Percentiles rank a stretch among this genome's conserved stretches.
Evolutionary conservation across 2,797 vertebrate genomes (phyloP).

Genomic region (Scomberomorus guttatus): DNA sequence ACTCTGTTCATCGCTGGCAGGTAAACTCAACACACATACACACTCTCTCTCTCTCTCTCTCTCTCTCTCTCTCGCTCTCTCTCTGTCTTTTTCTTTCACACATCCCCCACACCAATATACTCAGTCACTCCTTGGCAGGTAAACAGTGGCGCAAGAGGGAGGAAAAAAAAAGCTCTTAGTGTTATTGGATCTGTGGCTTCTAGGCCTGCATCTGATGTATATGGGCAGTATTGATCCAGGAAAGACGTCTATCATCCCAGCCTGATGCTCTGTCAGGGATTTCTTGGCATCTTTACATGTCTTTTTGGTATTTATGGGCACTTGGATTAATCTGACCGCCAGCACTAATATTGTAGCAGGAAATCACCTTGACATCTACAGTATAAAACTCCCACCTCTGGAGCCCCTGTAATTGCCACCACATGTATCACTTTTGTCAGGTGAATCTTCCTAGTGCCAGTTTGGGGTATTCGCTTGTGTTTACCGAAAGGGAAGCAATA

Average conservation of each 20-base stretch:
- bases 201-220: slow-evolving; percentile 73
- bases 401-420: slow-evolving; percentile 51
- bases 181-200: slow-evolving; percentile 80
- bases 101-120: slow-evolving; percentile 58
- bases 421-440: slow-evolving; percentile 55
- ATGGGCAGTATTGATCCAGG: slow-evolving; percentile 74
- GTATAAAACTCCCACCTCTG: slow-evolving; percentile 57
- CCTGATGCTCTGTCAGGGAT: slow-evolving; percentile 68
- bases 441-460: slow-evolving; percentile 21
- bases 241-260: slow-evolving; percentile 69
- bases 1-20: slow-evolving; percentile 99
- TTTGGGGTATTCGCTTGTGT: slow-evolving; percentile 26
- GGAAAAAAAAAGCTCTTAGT: slow-evolving; percentile 76
- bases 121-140: slow-evolving; percentile 93
- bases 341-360: slow-evolving; percentile 68
- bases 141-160: slow-evolving; percentile 75
- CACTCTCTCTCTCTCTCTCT: slow-evolving; percentile 76
- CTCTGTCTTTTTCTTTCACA: slow-evolving; percentile 50
- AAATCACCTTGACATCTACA: slow-evolving; percentile 71
- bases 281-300: slow-evolving; percentile 80
- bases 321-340: slow-evolving; percentile 64
- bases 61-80: neutral
- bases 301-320: slow-evolving; percentile 73
- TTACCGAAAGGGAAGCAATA: slow-evolving; percentile 18
- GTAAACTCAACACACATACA: slow-evolving; percentile 91